Evolutionary conservation across 2,113 vertebrate genomes (phyloP).

Genomic region (Mobula birostris): DNA sequence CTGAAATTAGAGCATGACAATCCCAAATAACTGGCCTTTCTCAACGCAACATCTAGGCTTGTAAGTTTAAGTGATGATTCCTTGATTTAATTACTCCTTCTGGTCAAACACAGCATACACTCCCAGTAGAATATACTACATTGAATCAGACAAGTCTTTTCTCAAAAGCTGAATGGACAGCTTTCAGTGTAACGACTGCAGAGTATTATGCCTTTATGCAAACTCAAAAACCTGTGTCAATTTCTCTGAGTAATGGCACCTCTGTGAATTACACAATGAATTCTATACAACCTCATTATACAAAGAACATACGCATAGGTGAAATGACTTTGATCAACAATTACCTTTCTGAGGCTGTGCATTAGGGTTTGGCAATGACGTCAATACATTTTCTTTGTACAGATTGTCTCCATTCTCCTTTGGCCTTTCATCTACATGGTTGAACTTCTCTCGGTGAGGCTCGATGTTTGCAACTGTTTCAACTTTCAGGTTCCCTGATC

Average conservation of each 20-base stretch:
- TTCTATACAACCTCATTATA: neutral
- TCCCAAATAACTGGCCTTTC: too few species aligned
- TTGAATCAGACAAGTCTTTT: neutral
- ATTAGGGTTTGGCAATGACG: slow-evolving; percentile 54
- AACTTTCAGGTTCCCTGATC: slow-evolving; percentile 45
- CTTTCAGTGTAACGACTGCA: neutral
- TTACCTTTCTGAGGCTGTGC: slow-evolving; percentile 74
- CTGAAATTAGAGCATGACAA: too few species aligned
- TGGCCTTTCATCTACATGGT: slow-evolving; percentile 45
- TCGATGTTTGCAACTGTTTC: slow-evolving; percentile 46
- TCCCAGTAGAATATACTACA: too few species aligned
- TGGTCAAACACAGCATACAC: neutral
- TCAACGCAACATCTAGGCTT: neutral
- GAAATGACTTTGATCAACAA: neutral
- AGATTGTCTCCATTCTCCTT: slow-evolving; percentile 52
- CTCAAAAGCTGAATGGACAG: neutral
- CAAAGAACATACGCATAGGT: neutral
- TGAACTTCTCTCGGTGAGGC: slow-evolving; percentile 37
- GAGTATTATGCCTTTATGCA: neutral
- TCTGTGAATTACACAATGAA: neutral
- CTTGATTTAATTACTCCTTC: neutral
- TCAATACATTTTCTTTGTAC: slow-evolving; percentile 52
- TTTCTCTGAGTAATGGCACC: neutral
- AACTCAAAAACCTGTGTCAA: neutral
- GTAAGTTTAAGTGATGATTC: neutral